phyloP scores from a whole-genome alignment of 1,140 invertebrate species.

The Medauroidea extradentata region DNA sequence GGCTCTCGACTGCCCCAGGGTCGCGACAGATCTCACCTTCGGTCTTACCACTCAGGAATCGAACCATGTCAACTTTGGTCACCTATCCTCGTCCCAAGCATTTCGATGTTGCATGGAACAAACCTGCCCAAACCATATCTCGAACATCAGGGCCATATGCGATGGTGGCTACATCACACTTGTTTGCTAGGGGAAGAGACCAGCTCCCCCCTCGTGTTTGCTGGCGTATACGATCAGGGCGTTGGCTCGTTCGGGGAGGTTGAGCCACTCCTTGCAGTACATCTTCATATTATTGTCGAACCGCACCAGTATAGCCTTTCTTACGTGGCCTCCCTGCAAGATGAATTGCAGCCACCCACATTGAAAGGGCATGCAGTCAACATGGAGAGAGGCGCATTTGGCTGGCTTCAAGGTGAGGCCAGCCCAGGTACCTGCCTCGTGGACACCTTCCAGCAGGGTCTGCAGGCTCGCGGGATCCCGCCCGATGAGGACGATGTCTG shows the following conservation, averaged over 20 bases:
- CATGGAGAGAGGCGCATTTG: slow-evolving; percentile 21
- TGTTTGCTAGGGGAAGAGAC: slow-evolving; percentile 24
- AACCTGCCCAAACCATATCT: slow-evolving; percentile 17
- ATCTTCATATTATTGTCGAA: background rate
- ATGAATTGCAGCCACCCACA: slow-evolving; percentile 14
- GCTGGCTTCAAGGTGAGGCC: background rate
- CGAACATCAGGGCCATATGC: slow-evolving; percentile 20
- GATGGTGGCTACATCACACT: slow-evolving; percentile 27
- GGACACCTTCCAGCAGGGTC: too few relatives aligned
- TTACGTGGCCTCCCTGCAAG: background rate
- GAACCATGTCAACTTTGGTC: slow-evolving; percentile 1
- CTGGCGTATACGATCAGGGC: too few relatives aligned
- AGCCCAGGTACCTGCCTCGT: background rate
- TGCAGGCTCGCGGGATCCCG: background rate
- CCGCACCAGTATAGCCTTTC: background rate
- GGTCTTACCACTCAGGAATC: slow-evolving; percentile 22
- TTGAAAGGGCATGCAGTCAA: slow-evolving; percentile 24
- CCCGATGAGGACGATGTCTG: background rate
- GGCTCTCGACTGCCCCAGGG: slow-evolving; percentile 7
- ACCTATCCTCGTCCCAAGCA: slow-evolving; percentile 7
- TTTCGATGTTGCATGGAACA: slow-evolving; percentile 7
- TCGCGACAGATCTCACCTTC: slow-evolving; percentile 14
- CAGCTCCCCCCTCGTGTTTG: background rate
- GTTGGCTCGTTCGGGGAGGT: background rate
- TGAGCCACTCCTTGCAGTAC: background rate